Evolutionary conservation across 2,888 invertebrate genomes (phyloP).

Genomic region (Cheilosia impressa): DNA sequence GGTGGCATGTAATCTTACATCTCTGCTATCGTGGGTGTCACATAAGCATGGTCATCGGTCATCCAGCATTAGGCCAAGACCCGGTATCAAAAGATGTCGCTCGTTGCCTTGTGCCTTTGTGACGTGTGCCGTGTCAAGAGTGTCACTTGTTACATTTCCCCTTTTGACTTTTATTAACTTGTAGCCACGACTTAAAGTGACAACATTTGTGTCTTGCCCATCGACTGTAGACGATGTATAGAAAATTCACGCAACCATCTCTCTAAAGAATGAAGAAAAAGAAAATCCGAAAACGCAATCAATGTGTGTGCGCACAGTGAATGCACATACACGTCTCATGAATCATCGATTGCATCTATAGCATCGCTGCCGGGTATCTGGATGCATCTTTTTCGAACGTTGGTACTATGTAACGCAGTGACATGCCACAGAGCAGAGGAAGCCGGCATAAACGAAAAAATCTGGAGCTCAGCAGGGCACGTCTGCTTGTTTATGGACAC

Average conservation of each 20-base stretch:
- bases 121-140: conserved; percentile 2
- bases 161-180: conserved; percentile 69
- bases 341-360: conserved; percentile 70
- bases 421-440: conserved; percentile 28
- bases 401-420: conserved; percentile 37
- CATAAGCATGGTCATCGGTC: conserved; percentile 20
- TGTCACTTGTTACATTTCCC: conserved; percentile 45
- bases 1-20: conserved; percentile 32
- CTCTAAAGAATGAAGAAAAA: conserved; percentile 15
- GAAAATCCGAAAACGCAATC: conserved; percentile 51
- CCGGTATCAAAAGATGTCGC: conserved; percentile 19
- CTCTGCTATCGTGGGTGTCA: conserved; percentile 34
- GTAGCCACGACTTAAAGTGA: conserved; percentile 56
- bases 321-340: conserved; percentile 58
- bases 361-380: conserved; percentile 55
- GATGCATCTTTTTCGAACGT: conserved; percentile 40
- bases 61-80: conserved; percentile 1
- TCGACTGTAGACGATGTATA: background rate
- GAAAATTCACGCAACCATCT: conserved; percentile 58
- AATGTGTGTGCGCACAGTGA: conserved; percentile 48
- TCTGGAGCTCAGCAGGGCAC: conserved; percentile 76
- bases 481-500: conserved; percentile 76
- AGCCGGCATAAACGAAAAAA: conserved; percentile 47
- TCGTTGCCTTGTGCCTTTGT: conserved; percentile 8
- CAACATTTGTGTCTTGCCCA: conserved; percentile 39